Base-by-base conservation (phyloP, 1,140 invertebrate species). In the Lucilia sericata region DNA sequence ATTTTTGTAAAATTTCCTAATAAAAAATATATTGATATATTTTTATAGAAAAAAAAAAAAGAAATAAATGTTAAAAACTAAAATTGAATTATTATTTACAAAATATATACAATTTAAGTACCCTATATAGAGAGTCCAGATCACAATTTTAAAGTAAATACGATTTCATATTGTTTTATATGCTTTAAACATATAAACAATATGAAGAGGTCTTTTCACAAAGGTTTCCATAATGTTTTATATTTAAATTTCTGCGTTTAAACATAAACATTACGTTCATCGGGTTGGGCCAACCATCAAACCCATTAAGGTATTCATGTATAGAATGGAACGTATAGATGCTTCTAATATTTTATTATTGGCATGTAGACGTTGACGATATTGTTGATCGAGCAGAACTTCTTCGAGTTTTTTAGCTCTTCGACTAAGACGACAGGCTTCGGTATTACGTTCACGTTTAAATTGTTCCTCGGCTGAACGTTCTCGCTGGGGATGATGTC, bases 261-360 rank as follows among this genome's bases (percentile, higher is more conserved):
- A 55, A 42, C 13, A 76, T 42, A 76, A 76, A 42, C 4, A 76
- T 76, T 17, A 14, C 3, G 30, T 4, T 36, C 12, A 2, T 76
- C 74, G 25, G 25, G n/a, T 42, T 76, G 30, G 34, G 19, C 47
- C 82, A 47, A 70, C 82, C 60, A 70, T 82, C 12, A 82, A n/a
- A 19, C 82, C n/a, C 51, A 82, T 49, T 21, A 82, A 19, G 2
- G 82, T 82, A 83, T 88, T 88, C 85, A 88, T 87, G 74, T 89
- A 89, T 82, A 83, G 86, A 2, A 89, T 86, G 4, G 88, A 89
- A 5, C 88, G 87, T 42, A 89, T 88, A 1, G 88, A 89, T 65
- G 89, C 87, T 75, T 89, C 88, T 34, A 89, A 34, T 42, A 89
- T 87, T 1, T 86, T 75, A 60, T 88, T 83, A 80, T 88, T 87